Percentiles rank a stretch among this genome's conserved stretches.
These are phyloP conservation scores for Stegodyphus mimosarum DNA, from an alignment of 1,140 invertebrate species.

Conservation along the genomic window DNA sequence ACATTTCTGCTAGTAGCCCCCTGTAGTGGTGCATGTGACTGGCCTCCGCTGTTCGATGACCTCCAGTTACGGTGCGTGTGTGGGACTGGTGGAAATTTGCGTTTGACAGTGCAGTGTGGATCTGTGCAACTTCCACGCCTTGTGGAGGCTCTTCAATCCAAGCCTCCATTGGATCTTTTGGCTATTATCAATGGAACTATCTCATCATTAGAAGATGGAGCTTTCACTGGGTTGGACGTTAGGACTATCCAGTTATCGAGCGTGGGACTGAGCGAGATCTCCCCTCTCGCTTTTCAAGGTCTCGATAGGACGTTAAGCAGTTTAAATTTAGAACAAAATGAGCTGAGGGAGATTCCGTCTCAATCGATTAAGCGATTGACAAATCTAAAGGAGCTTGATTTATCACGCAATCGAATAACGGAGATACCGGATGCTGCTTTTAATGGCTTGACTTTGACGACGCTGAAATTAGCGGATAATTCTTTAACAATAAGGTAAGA, in stretches of 20 bases:
- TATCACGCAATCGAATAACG: slow-evolving; percentile 85
- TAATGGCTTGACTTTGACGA: slow-evolving; percentile 74
- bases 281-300: slow-evolving; percentile 80
- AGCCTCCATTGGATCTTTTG: slow-evolving; percentile 81
- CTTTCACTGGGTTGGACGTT: slow-evolving; percentile 81
- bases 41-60: slow-evolving; percentile 77
- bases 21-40: slow-evolving; percentile 77
- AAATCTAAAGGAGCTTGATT: slow-evolving; percentile 83
- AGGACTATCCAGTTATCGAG: slow-evolving; percentile 84
- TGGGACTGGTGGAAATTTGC: slow-evolving; percentile 82
- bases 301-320: slow-evolving; percentile 83
- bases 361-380: slow-evolving; percentile 76
- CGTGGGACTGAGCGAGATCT: slow-evolving; percentile 80
- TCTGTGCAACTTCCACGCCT: slow-evolving; percentile 83
- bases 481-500: slow-evolving; percentile 27
- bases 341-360: slow-evolving; percentile 81
- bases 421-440: slow-evolving; percentile 76
- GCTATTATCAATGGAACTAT: slow-evolving; percentile 90
- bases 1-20: background rate
- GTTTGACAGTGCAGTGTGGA: slow-evolving; percentile 89
- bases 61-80: slow-evolving; percentile 89
- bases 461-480: slow-evolving; percentile 81
- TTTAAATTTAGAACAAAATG: slow-evolving; percentile 83
- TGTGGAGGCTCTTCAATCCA: slow-evolving; percentile 75
- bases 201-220: slow-evolving; percentile 73